phyloP scores from a whole-genome alignment of 2,888 invertebrate genomes.

The Aphidius colemani region DNA sequence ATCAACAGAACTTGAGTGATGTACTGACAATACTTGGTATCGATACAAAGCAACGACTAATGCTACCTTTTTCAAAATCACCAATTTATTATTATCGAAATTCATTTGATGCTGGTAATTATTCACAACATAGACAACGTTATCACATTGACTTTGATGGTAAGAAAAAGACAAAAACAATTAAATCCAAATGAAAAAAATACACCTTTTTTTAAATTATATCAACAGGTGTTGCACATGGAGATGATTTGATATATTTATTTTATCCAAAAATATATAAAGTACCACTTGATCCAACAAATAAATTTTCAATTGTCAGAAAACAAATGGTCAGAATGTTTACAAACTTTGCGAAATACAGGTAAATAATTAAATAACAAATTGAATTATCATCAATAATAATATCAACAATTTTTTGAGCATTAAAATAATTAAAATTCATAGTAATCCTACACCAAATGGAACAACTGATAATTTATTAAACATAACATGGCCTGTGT shows the following conservation, averaged over 20 bases:
- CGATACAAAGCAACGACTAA: conserved; percentile 34
- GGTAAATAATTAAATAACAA: conserved; percentile 19
- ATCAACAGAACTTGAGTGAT: conserved; percentile 30
- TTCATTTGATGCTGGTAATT: conserved; percentile 31
- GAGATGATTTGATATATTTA: conserved; percentile 67
- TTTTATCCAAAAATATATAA: conserved; percentile 55
- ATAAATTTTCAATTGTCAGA: conserved; percentile 49
- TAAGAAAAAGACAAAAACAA: background rate
- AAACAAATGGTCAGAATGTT: conserved; percentile 64
- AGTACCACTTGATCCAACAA: conserved; percentile 37
- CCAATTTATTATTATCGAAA: conserved; percentile 41
- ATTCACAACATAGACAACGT: conserved; percentile 24
- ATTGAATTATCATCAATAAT: no score
- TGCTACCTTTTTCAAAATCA: conserved; percentile 21
- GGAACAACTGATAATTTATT: conserved; percentile 13
- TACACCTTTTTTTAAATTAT: background rate
- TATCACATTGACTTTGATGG: conserved; percentile 5
- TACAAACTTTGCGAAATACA: conserved; percentile 54
- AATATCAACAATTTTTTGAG: background rate
- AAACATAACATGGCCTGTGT: conserved; percentile 32
- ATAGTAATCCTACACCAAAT: conserved; percentile 40
- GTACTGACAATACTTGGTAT: conserved; percentile 33
- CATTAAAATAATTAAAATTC: background rate
- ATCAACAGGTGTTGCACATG: conserved; percentile 64
- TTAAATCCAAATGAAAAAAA: background rate